Evolutionary conservation across 2,888 invertebrate genomes (phyloP), one percentile per base, ranked within the genome.

Genomic region (Phorcus lineatus): DNA sequence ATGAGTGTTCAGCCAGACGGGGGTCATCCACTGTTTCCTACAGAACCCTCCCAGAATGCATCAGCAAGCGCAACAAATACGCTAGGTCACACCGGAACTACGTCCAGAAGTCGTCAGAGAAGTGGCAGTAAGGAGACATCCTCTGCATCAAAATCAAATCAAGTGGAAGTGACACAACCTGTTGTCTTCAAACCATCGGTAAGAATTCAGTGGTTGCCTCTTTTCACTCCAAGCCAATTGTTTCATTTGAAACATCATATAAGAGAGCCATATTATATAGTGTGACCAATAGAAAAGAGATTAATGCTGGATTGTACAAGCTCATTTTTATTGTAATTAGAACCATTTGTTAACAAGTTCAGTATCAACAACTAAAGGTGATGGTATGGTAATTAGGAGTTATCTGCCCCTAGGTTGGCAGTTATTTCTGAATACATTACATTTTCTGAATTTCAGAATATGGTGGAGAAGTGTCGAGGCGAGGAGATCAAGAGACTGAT

Each of bases 1-100:
- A 89, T 91, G 88, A 87, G 88, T 28, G 86, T 89, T 2, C 87
- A 88, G 57, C 90, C 90, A 16, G 86, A 84, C 79, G 89, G 88
- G 19, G 90, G 90, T 9, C 85, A 85, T 78, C 81, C 87, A 7
- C 31, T 88, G 4, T 88, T 89, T 77, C 78, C 83, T 47, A 19
- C 80, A 22, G 36, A 74, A 9, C 79, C 83, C 24, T 70, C 80
- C 13, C 55, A 28, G 28, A 53, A 55, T 17, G 28, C 77, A 13
- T 17, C 80, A 22, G 17, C 67, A 1, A 66, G 31, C n/a, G 52
- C 62, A 31, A 24, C 24, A 47, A 75, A 24, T 53, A 70, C 28
- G 53, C 66, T 62, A 7, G 19, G 19, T 19, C 47, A 47, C 47
- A 17, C 54, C 22, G 31, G 28, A 24, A 66, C 77, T 70, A 9